phyloP scores from a whole-genome alignment of 2,113 vertebrate species.

The Engystomops pustulosus region DNA sequence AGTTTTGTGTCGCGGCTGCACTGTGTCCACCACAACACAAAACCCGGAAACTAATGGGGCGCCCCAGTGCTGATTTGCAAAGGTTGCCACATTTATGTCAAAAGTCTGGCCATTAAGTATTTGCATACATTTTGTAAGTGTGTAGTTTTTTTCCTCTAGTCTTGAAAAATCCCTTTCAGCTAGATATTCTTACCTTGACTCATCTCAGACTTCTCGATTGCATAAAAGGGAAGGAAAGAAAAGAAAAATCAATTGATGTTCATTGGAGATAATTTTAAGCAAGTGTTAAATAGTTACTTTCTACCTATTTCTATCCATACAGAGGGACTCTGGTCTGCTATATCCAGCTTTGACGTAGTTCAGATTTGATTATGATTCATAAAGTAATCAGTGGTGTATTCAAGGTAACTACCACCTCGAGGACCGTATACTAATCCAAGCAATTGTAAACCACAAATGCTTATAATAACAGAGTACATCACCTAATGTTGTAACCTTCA shows the following conservation, averaged over 20 bases:
- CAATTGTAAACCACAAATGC: neutral
- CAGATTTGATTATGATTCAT: neutral
- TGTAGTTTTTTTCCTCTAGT: too few relatives aligned
- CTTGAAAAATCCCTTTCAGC: neutral
- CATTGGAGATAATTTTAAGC: neutral
- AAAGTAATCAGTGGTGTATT: neutral
- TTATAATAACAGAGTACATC: neutral
- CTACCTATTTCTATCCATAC: neutral
- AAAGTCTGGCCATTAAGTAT: too few relatives aligned
- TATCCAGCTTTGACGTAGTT: neutral
- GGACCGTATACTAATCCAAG: neutral
- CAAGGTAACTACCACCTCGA: neutral
- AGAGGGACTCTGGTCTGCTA: neutral
- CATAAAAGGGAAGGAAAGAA: neutral
- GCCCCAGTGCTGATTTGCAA: too few relatives aligned
- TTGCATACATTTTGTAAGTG: too few relatives aligned
- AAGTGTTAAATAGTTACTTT: neutral
- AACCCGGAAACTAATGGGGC: too few relatives aligned
- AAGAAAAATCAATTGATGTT: neutral
- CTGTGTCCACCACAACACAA: too few relatives aligned
- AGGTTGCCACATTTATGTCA: too few relatives aligned
- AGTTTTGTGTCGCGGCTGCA: too few relatives aligned
- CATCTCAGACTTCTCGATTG: slow-evolving; percentile 12
- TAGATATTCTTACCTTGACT: slow-evolving; percentile 41
- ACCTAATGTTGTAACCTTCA: neutral